phyloP scores from a whole-genome alignment of 2,888 invertebrate genomes.

The Mimumesa dahlbomi region DNA sequence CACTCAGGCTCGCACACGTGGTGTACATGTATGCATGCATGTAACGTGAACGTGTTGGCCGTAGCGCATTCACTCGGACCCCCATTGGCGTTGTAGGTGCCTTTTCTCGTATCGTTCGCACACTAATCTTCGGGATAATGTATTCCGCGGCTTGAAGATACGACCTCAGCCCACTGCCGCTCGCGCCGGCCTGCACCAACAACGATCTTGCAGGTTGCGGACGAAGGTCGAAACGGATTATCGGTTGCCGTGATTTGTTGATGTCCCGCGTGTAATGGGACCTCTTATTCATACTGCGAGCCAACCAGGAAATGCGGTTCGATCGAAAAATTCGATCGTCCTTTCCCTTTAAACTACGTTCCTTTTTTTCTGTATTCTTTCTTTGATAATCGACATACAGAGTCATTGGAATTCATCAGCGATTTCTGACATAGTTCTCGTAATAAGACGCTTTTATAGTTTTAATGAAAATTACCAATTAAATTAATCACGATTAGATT shows the following conservation, averaged over 20 bases:
- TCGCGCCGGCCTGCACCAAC: slow-evolving; percentile 51
- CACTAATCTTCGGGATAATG: slow-evolving; percentile 69
- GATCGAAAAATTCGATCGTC: not conserved
- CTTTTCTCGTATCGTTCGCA: slow-evolving; percentile 63
- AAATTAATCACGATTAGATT: no score
- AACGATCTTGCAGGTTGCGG: slow-evolving; percentile 53
- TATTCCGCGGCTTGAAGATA: slow-evolving; percentile 63
- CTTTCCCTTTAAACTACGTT: no score
- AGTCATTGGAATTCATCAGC: no score
- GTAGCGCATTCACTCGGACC: slow-evolving; percentile 51
- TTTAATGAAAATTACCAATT: no score
- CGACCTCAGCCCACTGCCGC: slow-evolving; percentile 44
- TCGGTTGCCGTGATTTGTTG: slow-evolving; percentile 73
- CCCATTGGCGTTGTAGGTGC: slow-evolving; percentile 52
- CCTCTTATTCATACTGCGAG: slow-evolving; percentile 61
- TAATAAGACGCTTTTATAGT: no score
- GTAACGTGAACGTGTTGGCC: slow-evolving; percentile 18
- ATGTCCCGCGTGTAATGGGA: slow-evolving; percentile 58
- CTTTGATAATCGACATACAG: no score
- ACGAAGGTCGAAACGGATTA: slow-evolving; percentile 71
- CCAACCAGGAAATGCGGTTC: slow-evolving; percentile 54
- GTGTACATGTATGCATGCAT: no score
- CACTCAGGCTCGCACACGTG: slow-evolving; percentile 5
- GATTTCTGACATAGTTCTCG: no score
- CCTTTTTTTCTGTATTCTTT: no score